Percentiles rank a stretch among this genome's conserved stretches.
These are phyloP conservation scores for Cherax quadricarinatus DNA, from an alignment of 1,140 invertebrate species.

Conservation along the genomic window DNA sequence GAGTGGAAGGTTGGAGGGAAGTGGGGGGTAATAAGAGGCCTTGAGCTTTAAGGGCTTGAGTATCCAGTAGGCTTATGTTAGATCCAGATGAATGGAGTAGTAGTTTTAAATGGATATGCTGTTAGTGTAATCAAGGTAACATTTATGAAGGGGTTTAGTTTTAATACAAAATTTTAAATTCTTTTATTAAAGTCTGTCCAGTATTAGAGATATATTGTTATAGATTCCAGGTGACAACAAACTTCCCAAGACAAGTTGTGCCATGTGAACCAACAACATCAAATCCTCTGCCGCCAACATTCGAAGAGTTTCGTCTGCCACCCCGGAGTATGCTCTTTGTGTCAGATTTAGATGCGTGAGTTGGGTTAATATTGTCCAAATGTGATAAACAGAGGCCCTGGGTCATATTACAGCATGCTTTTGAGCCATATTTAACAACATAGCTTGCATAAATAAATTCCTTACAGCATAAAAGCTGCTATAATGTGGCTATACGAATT, in stretches of 20 bases:
- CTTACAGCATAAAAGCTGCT: no score
- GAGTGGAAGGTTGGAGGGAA: no score
- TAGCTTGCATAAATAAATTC: neutral
- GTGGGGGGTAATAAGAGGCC: no score
- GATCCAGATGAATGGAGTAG: no score
- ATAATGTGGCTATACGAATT: no score
- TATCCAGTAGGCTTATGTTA: no score
- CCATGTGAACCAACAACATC: constrained; percentile 43
- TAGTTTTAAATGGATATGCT: no score
- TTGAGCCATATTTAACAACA: neutral
- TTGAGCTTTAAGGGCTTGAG: no score
- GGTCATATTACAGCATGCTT: neutral
- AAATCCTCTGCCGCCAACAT: constrained; percentile 38
- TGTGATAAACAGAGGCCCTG: neutral
- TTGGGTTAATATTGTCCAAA: neutral
- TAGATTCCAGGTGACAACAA: constrained; percentile 61
- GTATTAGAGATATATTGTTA: neutral
- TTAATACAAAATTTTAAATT: no score
- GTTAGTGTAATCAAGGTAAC: no score
- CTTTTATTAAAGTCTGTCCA: no score
- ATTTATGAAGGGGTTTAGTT: no score
- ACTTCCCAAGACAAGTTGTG: constrained; percentile 59
- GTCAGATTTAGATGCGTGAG: constrained; percentile 52
- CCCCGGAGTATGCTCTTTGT: constrained; percentile 60
- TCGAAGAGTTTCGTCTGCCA: constrained; percentile 49